Evolutionary conservation across 2,888 invertebrate genomes (phyloP), one percentile per base, ranked within the genome.

Genomic region (Toxonevra muliebris): DNA sequence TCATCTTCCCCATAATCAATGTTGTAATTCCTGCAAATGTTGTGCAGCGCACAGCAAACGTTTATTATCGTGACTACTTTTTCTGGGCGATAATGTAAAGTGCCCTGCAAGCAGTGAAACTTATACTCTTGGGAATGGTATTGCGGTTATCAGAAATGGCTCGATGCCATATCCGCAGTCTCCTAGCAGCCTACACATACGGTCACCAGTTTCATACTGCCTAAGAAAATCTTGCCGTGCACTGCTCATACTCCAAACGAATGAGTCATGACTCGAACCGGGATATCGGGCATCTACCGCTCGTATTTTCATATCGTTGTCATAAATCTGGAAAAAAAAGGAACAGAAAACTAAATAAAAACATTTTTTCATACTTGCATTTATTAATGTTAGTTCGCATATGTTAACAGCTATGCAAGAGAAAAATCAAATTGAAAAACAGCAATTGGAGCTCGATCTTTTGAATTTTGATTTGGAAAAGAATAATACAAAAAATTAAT

Each of bases 21-120:
- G 45, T 45, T 45, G 13, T 45, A 45, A 45, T 13, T 45, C 12
- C 45, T 11, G 2, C 45, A 45, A 13, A 45, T 45, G 45, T 45
- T 45, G n/a, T 65, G 48, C 30, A 65, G 43, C 5, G 20, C 50
- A 50, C 17, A 30, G 19, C 52, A 65, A 13, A 65, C 65, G 41
- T 65, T 65, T 58, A 65, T 58, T 30, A 65, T 65, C 20, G 10
- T 57, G 11, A 65, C 17, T 11, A 58, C 17, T 52, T 58, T 65
- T 58, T 58, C 10, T 13, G 40, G 65, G 43, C 8, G 48, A 41
- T 65, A 58, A 15, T 45, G 11, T 15, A 58, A 58, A 17, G 41
- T 58, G 50, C 61, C n/a, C 19, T 13, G 41, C 9, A 63, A 52
- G 10, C 64, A 68, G 8, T 64, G 45, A 50, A 55, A 55, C 19